phyloP scores from a whole-genome alignment of 2,888 invertebrate species.

The Chrysolina americana region DNA sequence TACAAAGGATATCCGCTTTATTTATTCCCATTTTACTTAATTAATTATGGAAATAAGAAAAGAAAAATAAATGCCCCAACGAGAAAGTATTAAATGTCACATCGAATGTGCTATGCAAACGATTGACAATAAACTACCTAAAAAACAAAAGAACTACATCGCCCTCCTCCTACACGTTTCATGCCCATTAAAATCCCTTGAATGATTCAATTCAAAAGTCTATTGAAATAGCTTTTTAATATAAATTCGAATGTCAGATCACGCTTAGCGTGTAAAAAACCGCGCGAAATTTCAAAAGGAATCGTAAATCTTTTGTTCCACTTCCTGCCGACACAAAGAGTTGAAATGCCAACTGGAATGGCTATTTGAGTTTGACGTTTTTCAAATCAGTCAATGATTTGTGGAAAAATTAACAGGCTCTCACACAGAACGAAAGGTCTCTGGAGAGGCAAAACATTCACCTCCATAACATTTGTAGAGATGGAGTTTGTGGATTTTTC shows the following conservation, averaged over 20 bases:
- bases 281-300: slow-evolving; percentile 48
- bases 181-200: slow-evolving; percentile 21
- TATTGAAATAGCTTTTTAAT: slow-evolving; percentile 52
- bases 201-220: slow-evolving; percentile 45
- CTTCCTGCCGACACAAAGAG: slow-evolving; percentile 36
- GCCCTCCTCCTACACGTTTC: slow-evolving; percentile 39
- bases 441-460: no score
- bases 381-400: slow-evolving; percentile 4
- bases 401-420: not conserved
- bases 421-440: not conserved
- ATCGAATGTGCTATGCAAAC: slow-evolving; percentile 50
- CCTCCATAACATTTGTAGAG: no score
- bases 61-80: slow-evolving; percentile 31
- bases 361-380: slow-evolving; percentile 3
- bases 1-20: slow-evolving; percentile 51
- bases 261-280: slow-evolving; percentile 51
- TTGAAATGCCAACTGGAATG: slow-evolving; percentile 6
- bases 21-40: slow-evolving; percentile 50
- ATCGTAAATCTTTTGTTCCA: slow-evolving; percentile 41
- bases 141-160: slow-evolving; percentile 52
- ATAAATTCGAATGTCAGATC: slow-evolving; percentile 47
- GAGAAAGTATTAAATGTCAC: slow-evolving; percentile 57
- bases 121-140: slow-evolving; percentile 54
- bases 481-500: no score
- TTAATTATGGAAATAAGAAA: slow-evolving; percentile 38